These are phyloP conservation scores for Lonchura striata DNA, from an alignment of 2,113 vertebrate genomes.

Conservation along the genomic window DNA sequence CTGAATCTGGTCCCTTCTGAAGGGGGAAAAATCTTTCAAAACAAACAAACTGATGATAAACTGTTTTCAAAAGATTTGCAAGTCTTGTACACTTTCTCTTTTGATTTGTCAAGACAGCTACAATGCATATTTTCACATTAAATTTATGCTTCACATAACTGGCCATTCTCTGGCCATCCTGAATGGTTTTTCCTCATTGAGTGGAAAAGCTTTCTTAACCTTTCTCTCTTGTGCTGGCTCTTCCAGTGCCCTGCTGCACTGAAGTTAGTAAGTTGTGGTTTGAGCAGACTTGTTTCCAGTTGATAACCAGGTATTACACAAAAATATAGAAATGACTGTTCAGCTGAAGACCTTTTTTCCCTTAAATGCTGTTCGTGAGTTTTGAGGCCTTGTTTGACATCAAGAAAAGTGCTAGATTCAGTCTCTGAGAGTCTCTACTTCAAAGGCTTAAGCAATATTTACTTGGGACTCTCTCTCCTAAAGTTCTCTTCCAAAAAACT, in stretches of 20 bases:
- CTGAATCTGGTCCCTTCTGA: slow-evolving; percentile 26
- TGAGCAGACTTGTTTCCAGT: not conserved
- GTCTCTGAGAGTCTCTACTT: not conserved
- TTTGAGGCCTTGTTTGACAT: not conserved
- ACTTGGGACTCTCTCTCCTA: not conserved
- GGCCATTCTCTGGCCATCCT: not conserved
- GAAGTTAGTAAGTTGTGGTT: not conserved
- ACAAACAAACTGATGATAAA: not conserved
- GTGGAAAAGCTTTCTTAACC: not conserved
- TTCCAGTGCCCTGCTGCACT: not conserved
- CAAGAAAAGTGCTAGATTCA: not conserved
- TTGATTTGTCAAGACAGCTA: not conserved
- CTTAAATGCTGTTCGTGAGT: not conserved
- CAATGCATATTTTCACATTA: not conserved
- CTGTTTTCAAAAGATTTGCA: not conserved
- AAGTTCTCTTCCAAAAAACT: not conserved
- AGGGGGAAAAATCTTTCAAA: not conserved
- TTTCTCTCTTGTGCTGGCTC: not conserved
- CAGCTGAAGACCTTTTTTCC: not conserved
- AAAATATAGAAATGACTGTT: not conserved
- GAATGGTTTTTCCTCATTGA: not conserved
- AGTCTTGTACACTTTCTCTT: not conserved
- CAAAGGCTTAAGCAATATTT: not conserved
- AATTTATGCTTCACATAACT: not conserved
- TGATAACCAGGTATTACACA: not conserved